A percentile compares a stretch with the other conserved stretches of the same genome.
Evolutionary conservation across 2,113 vertebrate genomes (phyloP).

Genomic region (Sterna hirundo): DNA sequence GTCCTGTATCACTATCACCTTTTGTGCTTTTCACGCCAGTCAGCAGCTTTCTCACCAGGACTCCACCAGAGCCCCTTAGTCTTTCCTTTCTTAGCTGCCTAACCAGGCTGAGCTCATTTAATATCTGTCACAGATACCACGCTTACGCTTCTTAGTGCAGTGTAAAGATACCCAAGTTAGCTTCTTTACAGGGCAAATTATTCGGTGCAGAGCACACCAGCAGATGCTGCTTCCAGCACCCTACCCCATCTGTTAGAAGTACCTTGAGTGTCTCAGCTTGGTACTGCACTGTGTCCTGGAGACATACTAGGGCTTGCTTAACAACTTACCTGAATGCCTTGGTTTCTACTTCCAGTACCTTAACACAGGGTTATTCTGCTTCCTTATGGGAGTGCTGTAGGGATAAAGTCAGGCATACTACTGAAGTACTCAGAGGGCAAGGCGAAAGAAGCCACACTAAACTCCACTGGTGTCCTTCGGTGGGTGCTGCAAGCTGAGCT

Average conservation of each 20-base stretch:
- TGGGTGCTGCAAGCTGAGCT: neutral
- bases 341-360: neutral
- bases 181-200: neutral
- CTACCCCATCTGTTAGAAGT: neutral
- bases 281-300: neutral
- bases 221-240: neutral
- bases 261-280: neutral
- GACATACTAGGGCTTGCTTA: neutral
- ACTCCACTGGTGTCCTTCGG: neutral
- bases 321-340: neutral
- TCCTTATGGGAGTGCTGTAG: neutral
- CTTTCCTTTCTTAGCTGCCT: neutral
- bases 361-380: neutral
- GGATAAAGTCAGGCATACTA: neutral
- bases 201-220: neutral
- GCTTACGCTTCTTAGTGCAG: neutral
- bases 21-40: neutral
- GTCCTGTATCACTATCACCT: neutral
- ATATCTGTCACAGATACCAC: neutral
- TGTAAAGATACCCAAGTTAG: neutral
- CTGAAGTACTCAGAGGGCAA: neutral
- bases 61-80: neutral
- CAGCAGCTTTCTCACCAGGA: slow-evolving; percentile 10
- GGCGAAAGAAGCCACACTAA: neutral
- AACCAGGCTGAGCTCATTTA: slow-evolving; percentile 9